Base-by-base conservation (phyloP, 1,140 invertebrate species). In the Lepidurus arcticus region DNA sequence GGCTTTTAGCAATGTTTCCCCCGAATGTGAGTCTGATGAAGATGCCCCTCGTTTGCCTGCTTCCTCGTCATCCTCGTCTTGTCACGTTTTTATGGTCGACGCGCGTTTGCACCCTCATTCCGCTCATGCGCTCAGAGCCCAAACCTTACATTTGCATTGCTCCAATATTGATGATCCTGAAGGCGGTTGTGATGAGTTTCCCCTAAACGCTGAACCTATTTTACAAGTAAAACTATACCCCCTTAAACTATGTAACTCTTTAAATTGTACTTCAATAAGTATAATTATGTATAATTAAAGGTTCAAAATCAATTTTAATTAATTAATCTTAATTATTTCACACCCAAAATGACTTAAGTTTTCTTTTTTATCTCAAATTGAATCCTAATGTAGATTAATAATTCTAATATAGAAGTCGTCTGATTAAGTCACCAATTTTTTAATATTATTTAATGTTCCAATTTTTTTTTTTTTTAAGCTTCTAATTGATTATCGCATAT, bases 31-130 rank as follows among this genome's bases (percentile, higher is more conserved):
- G 53, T 65, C 53, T 9, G 53, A 65, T n/a, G 53, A 65, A 7
- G 53, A 65, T n/a, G 53, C 53, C 44, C 75, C 44, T 26, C 75
- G 75, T 76, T 76, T 26, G 42, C 65, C 44, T 47, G 44, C 65
- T 47, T 76, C 47, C 75, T 76, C 44, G 34, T 76, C 65, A 26
- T 77, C 76, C 42, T 76, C 79, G 83, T 96, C 95, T 53, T 98
- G 96, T 83, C 96, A 98, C 85, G 94, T 98, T 0, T 98, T 98
- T 84, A 94, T 94, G 80, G 92, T 97, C 16, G 94, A 98, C 83
- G 90, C 93, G 0, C 91, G 94, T 83, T 85, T 95, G 65, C 89
- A 90, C 0, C 82, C 85, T 73, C 93, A 96, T 84, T 87, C 88
- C 47, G 89, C 91, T 44, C 96, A 98, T 86, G 84, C 88, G 42